Base-by-base conservation (phyloP, 2,113 vertebrate genomes). In the Oriolus oriolus region DNA sequence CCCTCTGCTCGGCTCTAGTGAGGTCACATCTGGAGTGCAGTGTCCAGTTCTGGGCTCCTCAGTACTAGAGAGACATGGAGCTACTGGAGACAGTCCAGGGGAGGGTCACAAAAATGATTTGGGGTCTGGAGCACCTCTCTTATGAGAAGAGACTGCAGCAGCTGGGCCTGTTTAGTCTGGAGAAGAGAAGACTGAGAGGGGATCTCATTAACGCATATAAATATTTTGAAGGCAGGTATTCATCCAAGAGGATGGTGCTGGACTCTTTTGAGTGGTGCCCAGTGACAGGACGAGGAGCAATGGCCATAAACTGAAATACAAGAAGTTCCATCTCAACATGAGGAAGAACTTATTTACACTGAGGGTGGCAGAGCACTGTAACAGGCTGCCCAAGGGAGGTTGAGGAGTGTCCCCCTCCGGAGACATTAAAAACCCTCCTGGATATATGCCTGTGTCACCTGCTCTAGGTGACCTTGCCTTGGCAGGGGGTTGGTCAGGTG, bases 1-100 rank as follows among this genome's bases (percentile, higher is more conserved):
- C 28, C 8, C 42, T 50, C 50, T 73, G 15, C 31, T 71, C 0
- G 0, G 31, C 42, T 11, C 24, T 49, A 21, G 11, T 8, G 35
- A 80, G 31, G 26, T 4, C 41, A 79, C 35, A 49, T 42, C 50
- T 56, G 49, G 24, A 63, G 30, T 56, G 9, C 17, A 21, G 24
- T 70, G 35, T 35, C 35, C 3, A 14, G 2, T 54, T 63, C n/a
- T 49, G 49, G 41, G 35, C 4, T 71, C 35, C 24, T 41, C 20
- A 22, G 7, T 30, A 12, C 42, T 49, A 35, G 30, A 70, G 5
- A 47, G 49, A 71, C 14, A 56, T 9, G 8, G 19, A 78, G 6
- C 28, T 60, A 5, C 19, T 47, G n/a, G 65, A 54, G 20, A n/a
- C 5, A 12, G 11, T 41, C 35, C 49, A 71, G 21, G 10, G 30